Conservation (phyloP, 30 jellyfish, hydroid and myxozoan genomes). For the Hydra vulgaris region DNA sequence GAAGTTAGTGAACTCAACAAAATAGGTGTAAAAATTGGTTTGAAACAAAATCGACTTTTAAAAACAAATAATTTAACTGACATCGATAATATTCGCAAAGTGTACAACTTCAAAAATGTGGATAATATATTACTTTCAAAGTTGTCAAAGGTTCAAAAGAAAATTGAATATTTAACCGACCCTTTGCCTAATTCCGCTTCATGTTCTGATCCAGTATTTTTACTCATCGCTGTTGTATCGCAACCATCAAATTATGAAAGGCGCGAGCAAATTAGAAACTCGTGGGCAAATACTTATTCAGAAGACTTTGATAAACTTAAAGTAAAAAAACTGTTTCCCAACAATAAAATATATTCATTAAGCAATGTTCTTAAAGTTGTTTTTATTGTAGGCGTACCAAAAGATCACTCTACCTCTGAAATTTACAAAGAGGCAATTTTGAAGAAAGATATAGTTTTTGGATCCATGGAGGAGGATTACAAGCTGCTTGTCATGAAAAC, state of each 20-base stretch:
- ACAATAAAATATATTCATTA: constrained; percentile 7
- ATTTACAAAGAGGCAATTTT: constrained; percentile 39
- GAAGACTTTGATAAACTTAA: constrained; percentile 12
- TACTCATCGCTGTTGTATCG: constrained; percentile 45
- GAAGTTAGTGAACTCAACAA: constrained; percentile 8
- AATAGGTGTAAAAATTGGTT: background rate
- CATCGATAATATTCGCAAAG: background rate
- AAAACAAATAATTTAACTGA: background rate
- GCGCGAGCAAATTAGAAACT: constrained; percentile 53
- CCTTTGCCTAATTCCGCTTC: constrained; percentile 57
- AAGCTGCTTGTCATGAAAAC: constrained; percentile 70
- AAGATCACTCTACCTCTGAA: constrained; percentile 1
- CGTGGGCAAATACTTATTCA: constrained; percentile 49
- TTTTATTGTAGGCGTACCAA: constrained; percentile 50
- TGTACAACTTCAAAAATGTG: background rate
- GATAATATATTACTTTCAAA: constrained; percentile 6
- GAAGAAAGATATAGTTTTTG: constrained; percentile 73
- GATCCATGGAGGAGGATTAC: constrained; percentile 57
- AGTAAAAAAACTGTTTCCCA: background rate
- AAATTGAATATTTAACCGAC: constrained; percentile 44
- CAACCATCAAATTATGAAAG: constrained; percentile 50
- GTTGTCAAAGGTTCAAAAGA: constrained; percentile 14
- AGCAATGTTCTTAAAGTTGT: constrained; percentile 46
- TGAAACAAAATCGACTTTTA: background rate
- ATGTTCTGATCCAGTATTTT: constrained; percentile 41